phyloP scores from a whole-genome alignment of 1,140 invertebrate genomes.

The Apis dorsata region DNA sequence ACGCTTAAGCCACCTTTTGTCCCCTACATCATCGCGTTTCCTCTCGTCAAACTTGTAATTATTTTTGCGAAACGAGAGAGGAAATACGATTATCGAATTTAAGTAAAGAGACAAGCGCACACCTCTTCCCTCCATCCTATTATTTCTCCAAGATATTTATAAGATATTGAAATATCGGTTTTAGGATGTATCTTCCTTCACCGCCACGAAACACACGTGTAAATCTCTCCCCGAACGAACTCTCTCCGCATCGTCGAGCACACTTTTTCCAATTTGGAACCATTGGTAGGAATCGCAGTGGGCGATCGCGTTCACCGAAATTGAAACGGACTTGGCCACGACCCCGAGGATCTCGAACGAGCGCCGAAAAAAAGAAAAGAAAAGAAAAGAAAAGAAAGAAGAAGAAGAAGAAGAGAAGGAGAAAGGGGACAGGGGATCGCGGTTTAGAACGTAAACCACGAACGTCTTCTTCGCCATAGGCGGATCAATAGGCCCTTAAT shows the following conservation, averaged over 20 bases:
- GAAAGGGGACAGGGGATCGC: slow-evolving; percentile 1
- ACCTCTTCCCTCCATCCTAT: too few relatives aligned
- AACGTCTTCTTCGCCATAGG: slow-evolving; percentile 50
- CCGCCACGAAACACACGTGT: too few relatives aligned
- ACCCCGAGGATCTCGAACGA: not conserved
- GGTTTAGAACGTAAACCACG: slow-evolving; percentile 45
- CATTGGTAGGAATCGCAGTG: too few relatives aligned
- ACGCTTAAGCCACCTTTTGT: not conserved
- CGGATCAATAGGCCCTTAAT: slow-evolving; percentile 58
- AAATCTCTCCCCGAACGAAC: not conserved
- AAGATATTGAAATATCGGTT: too few relatives aligned
- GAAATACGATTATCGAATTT: too few relatives aligned
- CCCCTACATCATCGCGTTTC: too few relatives aligned
- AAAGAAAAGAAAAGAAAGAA: not conserved
- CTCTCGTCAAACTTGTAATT: too few relatives aligned
- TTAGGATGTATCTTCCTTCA: too few relatives aligned
- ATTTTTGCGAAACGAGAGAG: too few relatives aligned
- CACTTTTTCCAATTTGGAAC: not conserved
- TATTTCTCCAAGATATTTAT: too few relatives aligned
- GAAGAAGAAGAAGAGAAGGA: not conserved
- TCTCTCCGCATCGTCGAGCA: not conserved
- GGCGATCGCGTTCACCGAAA: not conserved
- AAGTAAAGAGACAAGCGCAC: too few relatives aligned
- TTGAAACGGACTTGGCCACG: not conserved
- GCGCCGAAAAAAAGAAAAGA: not conserved